Evolutionary conservation across 2,797 vertebrate species (phyloP).

Genomic region (Nasua narica): DNA sequence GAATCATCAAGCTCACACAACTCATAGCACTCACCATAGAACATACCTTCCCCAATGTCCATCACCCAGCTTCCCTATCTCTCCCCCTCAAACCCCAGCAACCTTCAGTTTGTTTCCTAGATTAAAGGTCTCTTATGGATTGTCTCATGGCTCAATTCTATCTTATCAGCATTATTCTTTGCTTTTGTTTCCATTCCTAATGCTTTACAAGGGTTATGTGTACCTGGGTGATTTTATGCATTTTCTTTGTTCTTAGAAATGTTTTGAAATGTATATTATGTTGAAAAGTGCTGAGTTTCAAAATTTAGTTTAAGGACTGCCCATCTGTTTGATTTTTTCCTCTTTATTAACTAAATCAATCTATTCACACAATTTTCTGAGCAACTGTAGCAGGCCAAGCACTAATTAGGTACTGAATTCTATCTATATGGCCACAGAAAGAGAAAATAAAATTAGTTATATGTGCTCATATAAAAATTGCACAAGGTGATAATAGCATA

Average conservation of each 20-base stretch:
- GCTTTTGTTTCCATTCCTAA: not conserved
- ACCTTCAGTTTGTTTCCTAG: no score
- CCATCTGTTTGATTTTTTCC: not conserved
- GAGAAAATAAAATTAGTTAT: not conserved
- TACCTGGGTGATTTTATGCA: not conserved
- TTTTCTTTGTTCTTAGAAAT: not conserved
- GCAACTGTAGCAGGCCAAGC: not conserved
- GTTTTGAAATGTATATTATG: not conserved
- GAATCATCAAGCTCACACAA: no score
- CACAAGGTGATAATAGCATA: fast-evolving
- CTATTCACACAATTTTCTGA: not conserved
- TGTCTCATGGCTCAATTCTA: not conserved
- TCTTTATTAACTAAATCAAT: not conserved
- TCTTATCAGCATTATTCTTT: not conserved
- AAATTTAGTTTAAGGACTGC: not conserved
- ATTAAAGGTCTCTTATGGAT: no score
- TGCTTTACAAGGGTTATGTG: not conserved
- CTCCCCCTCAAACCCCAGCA: no score
- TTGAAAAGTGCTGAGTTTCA: not conserved
- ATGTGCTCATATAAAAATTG: not conserved
- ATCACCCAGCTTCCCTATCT: no score
- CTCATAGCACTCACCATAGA: no score
- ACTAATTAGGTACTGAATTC: not conserved
- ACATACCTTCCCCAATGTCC: no score
- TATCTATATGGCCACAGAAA: not conserved